Evolutionary conservation across 2,888 invertebrate species (phyloP).

Genomic region (Lysandra coridon): DNA sequence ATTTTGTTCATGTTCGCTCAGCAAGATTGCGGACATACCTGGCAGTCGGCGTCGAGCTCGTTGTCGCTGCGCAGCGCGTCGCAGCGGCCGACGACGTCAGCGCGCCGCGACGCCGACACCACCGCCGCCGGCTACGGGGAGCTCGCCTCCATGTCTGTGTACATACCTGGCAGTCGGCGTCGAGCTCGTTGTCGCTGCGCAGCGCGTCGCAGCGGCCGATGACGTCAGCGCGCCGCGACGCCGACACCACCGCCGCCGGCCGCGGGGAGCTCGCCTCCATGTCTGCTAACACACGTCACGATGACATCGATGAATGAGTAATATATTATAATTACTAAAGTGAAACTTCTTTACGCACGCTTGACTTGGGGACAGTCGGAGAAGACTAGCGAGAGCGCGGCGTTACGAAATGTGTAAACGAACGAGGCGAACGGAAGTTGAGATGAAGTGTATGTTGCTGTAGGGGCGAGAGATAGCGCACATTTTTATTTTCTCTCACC

Average conservation of each 20-base stretch:
- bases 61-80: constrained; percentile 62
- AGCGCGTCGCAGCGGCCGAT: constrained; percentile 62
- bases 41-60: constrained; percentile 75
- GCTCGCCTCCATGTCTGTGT: constrained; percentile 55
- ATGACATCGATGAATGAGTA: too few relatives aligned
- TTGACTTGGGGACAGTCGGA: too few relatives aligned
- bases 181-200: constrained; percentile 64
- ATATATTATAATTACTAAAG: too few relatives aligned
- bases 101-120: constrained; percentile 51
- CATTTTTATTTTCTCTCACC: too few relatives aligned
- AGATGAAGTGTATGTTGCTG: too few relatives aligned
- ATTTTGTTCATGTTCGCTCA: not conserved
- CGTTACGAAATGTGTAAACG: too few relatives aligned
- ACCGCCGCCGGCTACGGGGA: constrained; percentile 43
- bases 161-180: constrained; percentile 79
- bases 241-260: constrained; percentile 41
- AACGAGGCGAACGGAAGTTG: too few relatives aligned
- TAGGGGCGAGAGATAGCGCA: too few relatives aligned
- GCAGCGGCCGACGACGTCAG: constrained; percentile 58
- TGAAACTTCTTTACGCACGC: too few relatives aligned
- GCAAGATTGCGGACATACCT: constrained; percentile 55
- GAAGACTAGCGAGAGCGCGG: too few relatives aligned
- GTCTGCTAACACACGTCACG: constrained; percentile 45
- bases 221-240: constrained; percentile 53
- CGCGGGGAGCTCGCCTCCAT: constrained; percentile 52